Percentiles rank a stretch among this genome's conserved stretches.
Evolutionary conservation across 2,797 vertebrate species (phyloP).

Genomic region (Clarias laeviceps): DNA sequence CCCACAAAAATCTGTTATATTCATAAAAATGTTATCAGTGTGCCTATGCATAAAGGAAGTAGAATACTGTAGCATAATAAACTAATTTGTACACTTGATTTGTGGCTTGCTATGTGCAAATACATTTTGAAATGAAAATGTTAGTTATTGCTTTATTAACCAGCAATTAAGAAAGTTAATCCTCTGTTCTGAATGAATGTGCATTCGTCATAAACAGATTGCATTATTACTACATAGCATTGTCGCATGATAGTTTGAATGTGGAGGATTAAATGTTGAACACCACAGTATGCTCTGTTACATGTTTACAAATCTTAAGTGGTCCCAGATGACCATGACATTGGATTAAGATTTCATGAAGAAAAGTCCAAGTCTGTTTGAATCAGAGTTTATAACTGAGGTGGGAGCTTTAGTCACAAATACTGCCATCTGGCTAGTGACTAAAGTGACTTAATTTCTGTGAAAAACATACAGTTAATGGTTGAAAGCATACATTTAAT

Average conservation of each 20-base stretch:
- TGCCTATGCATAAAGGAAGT: not conserved
- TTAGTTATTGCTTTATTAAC: not conserved
- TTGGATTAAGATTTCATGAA: not conserved
- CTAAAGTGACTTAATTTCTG: not conserved
- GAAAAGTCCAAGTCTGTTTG: not conserved
- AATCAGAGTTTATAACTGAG: not conserved
- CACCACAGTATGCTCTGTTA: too few species aligned
- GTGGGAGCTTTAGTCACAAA: not conserved
- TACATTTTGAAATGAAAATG: not conserved
- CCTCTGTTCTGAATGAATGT: not conserved
- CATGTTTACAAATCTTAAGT: not conserved
- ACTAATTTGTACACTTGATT: not conserved
- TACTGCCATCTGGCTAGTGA: not conserved
- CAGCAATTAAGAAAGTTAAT: not conserved
- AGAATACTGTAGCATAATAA: not conserved
- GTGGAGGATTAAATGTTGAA: not conserved
- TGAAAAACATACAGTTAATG: not conserved
- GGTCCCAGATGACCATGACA: not conserved
- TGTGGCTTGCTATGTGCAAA: not conserved
- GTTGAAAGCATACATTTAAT: not conserved
- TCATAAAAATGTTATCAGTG: not conserved
- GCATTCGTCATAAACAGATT: not conserved
- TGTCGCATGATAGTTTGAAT: not conserved
- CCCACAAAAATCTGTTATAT: not conserved
- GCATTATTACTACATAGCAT: too few species aligned